Evolutionary conservation across 2,888 invertebrate species (phyloP).

Genomic region (Mesorhabditis sp.): DNA sequence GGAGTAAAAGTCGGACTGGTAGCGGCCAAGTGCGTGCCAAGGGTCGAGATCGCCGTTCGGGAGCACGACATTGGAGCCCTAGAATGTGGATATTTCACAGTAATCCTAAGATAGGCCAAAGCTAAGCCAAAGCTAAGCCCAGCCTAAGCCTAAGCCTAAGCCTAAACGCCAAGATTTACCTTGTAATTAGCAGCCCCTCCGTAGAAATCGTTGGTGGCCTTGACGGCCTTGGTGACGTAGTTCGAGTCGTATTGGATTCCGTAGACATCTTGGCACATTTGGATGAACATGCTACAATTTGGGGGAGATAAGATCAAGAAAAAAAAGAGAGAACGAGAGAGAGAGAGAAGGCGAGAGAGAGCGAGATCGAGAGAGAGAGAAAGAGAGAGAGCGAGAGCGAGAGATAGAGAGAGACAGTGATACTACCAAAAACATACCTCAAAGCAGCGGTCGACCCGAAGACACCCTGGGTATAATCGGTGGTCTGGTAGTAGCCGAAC

Average conservation of each 20-base stretch:
- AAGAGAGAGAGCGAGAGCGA: too few species aligned
- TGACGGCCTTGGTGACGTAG: slow-evolving; percentile 26
- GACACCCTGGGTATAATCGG: slow-evolving; percentile 61
- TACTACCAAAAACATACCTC: background rate
- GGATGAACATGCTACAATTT: slow-evolving; percentile 23
- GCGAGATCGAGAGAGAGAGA: too few species aligned
- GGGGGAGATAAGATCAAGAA: too few species aligned
- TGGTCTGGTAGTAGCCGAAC: slow-evolving; percentile 89
- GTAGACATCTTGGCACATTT: slow-evolving; percentile 38
- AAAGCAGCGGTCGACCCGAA: slow-evolving; percentile 11
- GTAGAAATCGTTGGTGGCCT: slow-evolving; percentile 35
- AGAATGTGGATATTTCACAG: background rate
- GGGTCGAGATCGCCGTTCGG: slow-evolving; percentile 36
- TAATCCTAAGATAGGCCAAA: background rate
- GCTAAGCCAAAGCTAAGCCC: background rate
- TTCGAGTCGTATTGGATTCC: slow-evolving; percentile 24
- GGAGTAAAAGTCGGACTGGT: slow-evolving; percentile 13
- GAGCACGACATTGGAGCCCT: slow-evolving; percentile 29
- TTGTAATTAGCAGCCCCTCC: slow-evolving; percentile 32
- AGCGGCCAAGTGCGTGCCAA: slow-evolving; percentile 17
- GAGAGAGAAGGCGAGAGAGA: too few species aligned
- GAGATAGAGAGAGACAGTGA: too few species aligned
- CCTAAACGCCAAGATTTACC: slow-evolving; percentile 9
- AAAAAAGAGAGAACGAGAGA: too few species aligned
- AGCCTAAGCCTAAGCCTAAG: background rate